These are phyloP conservation scores for Lepus oiostolus DNA, from an alignment of 2,797 vertebrate species.

Conservation along the genomic window DNA sequence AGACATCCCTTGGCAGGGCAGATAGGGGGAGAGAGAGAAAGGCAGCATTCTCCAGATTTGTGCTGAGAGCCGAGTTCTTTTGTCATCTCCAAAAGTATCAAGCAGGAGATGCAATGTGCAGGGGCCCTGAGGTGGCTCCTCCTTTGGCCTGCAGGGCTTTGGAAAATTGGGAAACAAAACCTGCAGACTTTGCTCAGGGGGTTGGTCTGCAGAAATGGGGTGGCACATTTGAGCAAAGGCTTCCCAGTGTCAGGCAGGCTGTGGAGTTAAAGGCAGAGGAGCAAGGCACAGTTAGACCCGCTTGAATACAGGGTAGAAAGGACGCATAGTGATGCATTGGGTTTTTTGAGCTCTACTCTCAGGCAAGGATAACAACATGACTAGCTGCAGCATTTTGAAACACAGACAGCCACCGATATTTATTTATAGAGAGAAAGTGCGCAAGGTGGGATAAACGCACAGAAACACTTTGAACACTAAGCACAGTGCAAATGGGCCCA, in stretches of 20 bases:
- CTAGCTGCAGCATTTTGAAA: conserved; percentile 20
- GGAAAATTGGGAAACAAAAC: conserved; percentile 1
- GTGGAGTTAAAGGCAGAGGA: conserved; percentile 41
- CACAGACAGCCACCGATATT: conserved; percentile 19
- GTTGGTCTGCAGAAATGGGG: not conserved
- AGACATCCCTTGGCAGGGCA: not conserved
- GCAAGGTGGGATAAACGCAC: conserved; percentile 60
- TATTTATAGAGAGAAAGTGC: conserved; percentile 67
- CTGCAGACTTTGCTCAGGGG: not conserved
- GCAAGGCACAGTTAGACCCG: not conserved
- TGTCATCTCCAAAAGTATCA: not conserved
- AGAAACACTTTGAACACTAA: conserved; percentile 69
- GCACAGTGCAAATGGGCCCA: conserved; percentile 56
- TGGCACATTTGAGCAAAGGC: not conserved
- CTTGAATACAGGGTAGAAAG: not conserved
- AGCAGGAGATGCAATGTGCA: not conserved
- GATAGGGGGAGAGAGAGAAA: not conserved
- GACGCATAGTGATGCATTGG: not conserved
- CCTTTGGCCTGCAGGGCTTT: not conserved
- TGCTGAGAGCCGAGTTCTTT: not conserved
- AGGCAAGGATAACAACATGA: not conserved
- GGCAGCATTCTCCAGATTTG: not conserved
- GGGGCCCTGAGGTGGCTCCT: not conserved
- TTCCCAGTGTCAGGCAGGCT: not conserved
- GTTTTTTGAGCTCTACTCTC: conserved; percentile 16